Evolutionary conservation across 2,113 vertebrate species (phyloP).

Genomic region (Otis tarda): DNA sequence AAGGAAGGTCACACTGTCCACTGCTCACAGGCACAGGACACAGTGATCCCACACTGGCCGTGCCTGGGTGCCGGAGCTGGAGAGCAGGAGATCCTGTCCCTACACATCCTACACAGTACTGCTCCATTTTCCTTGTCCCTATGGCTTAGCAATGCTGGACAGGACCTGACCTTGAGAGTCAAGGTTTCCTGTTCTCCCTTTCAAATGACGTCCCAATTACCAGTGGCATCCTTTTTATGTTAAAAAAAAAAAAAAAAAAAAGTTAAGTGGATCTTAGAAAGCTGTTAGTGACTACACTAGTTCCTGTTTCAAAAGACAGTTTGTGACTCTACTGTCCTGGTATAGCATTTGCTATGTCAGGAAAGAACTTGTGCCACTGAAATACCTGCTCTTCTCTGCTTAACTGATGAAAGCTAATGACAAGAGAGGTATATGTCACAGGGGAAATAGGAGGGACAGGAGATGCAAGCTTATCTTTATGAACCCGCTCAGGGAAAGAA

Average conservation of each 20-base stretch:
- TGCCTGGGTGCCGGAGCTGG: neutral
- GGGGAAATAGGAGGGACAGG: neutral
- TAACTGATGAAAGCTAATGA: neutral
- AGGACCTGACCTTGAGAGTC: neutral
- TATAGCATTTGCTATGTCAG: neutral
- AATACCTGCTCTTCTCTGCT: neutral
- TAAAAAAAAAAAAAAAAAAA: neutral
- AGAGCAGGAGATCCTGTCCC: neutral
- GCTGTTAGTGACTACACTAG: neutral
- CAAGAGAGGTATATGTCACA: neutral
- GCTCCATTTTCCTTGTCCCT: neutral
- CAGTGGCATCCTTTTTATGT: neutral
- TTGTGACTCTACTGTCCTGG: neutral
- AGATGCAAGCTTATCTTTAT: neutral
- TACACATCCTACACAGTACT: neutral
- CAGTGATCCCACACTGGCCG: fast-evolving
- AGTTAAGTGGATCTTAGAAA: neutral
- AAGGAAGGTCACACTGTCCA: neutral
- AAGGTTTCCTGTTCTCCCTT: too few species aligned
- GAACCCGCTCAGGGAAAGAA: neutral
- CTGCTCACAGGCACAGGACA: neutral
- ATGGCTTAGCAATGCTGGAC: neutral
- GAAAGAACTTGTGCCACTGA: neutral
- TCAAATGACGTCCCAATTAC: too few species aligned
- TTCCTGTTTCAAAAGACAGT: neutral